These are phyloP conservation scores for Larimichthys crocea DNA, from an alignment of 2,113 vertebrate genomes.

Conservation along the genomic window DNA sequence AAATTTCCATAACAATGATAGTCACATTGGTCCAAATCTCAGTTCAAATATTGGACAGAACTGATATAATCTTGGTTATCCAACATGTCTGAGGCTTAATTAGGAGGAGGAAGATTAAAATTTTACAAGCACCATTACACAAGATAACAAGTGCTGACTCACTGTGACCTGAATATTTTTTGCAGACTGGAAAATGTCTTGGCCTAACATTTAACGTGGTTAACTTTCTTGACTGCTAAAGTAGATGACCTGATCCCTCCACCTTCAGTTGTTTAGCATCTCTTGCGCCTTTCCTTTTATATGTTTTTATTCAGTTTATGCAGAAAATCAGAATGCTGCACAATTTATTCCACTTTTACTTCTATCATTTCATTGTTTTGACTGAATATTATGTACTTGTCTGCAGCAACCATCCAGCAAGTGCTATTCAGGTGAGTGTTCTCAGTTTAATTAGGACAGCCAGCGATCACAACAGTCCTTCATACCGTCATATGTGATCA, in stretches of 20 bases:
- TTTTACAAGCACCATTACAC: neutral
- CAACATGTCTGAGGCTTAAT: neutral
- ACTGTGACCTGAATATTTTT: neutral
- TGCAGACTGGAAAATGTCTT: neutral
- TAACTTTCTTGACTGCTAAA: neutral
- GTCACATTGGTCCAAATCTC: neutral
- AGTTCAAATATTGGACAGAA: conserved; percentile 14
- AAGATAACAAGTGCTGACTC: neutral
- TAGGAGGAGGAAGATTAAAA: neutral
- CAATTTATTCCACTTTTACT: neutral
- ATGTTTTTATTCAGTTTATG: neutral
- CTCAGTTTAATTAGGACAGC: neutral
- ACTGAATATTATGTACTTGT: neutral
- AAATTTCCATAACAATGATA: too few relatives aligned
- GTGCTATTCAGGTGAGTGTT: neutral
- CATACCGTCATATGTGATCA: neutral
- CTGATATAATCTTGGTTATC: conserved; percentile 9
- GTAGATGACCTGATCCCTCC: neutral
- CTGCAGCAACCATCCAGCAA: neutral
- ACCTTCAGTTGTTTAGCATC: neutral
- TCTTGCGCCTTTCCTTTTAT: neutral
- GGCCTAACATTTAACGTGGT: neutral
- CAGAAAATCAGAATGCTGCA: neutral
- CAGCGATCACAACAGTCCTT: neutral
- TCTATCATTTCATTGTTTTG: neutral